A percentile compares a stretch with the other conserved stretches of the same genome.
Conservation (phyloP, 2,888 invertebrate genomes). For the Athalia circularis region DNA sequence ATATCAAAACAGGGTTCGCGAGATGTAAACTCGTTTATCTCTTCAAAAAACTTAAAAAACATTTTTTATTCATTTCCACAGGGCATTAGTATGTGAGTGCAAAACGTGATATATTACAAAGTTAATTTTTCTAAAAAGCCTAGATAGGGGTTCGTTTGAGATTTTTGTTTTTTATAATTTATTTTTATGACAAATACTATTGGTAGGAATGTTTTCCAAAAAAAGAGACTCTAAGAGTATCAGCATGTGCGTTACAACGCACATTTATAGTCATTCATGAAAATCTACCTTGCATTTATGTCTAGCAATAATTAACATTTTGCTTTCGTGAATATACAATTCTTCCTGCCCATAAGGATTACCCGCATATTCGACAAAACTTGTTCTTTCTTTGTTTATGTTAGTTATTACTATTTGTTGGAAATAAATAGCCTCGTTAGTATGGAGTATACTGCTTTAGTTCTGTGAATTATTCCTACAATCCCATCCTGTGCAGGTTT, state of each 20-base stretch:
- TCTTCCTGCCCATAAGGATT: background rate
- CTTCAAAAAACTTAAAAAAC: no score
- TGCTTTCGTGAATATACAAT: conserved; percentile 6
- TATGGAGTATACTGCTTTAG: conserved; percentile 37
- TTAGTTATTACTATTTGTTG: conserved; percentile 46
- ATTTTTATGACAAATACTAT: background rate
- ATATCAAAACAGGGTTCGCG: no score
- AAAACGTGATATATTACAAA: background rate
- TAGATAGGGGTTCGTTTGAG: background rate
- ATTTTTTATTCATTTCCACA: no score
- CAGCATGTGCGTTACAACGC: background rate
- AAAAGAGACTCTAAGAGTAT: background rate
- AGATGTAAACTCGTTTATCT: no score
- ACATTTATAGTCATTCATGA: conserved; percentile 15
- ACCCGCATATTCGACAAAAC: conserved; percentile 30
- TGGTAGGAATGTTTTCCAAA: conserved; percentile 4
- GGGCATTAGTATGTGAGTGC: no score
- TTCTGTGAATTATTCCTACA: conserved; percentile 35
- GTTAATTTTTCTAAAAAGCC: background rate
- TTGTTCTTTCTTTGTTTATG: conserved; percentile 44
- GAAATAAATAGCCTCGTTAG: conserved; percentile 39
- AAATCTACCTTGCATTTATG: background rate
- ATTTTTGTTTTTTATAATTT: no score
- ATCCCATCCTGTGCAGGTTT: conserved; percentile 34
- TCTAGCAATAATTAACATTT: conserved; percentile 15